These are phyloP conservation scores for Scolopax rusticola DNA, from an alignment of 2,797 vertebrate species.

Conservation along the genomic window DNA sequence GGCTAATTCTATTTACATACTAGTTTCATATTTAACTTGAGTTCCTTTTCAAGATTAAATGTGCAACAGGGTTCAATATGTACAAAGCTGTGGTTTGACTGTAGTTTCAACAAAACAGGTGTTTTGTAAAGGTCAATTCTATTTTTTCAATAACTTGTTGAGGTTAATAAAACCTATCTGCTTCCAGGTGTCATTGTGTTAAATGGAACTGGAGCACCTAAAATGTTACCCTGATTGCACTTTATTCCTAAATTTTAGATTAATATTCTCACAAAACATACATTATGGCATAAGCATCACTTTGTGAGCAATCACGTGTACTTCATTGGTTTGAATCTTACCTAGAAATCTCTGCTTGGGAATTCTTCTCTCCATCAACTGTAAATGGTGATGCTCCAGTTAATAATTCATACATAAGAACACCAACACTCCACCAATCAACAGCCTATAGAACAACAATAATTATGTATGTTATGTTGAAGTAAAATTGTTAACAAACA, in stretches of 20 bases:
- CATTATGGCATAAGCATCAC: background rate
- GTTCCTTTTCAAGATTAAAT: background rate
- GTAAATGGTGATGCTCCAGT: slow-evolving; percentile 98
- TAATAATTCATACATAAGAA: slow-evolving; percentile 96
- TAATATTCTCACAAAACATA: background rate
- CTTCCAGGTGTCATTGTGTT: background rate
- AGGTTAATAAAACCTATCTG: background rate
- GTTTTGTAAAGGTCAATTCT: background rate
- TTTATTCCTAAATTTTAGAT: background rate
- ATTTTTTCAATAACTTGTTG: background rate
- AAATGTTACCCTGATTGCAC: background rate
- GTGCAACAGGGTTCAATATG: background rate
- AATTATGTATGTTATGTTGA: background rate
- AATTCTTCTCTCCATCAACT: slow-evolving; percentile 96
- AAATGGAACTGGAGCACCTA: background rate
- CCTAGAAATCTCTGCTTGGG: slow-evolving; percentile 97
- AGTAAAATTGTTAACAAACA: background rate
- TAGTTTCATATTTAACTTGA: background rate
- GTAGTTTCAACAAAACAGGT: background rate
- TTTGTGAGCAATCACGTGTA: background rate
- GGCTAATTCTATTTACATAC: background rate
- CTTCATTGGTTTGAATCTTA: slow-evolving; percentile 72
- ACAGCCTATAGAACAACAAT: slow-evolving; percentile 86
- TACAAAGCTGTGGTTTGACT: background rate
- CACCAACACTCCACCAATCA: slow-evolving; percentile 99